Evolutionary conservation across 2,113 vertebrate genomes (phyloP).

Genomic region (Lepus americanus): DNA sequence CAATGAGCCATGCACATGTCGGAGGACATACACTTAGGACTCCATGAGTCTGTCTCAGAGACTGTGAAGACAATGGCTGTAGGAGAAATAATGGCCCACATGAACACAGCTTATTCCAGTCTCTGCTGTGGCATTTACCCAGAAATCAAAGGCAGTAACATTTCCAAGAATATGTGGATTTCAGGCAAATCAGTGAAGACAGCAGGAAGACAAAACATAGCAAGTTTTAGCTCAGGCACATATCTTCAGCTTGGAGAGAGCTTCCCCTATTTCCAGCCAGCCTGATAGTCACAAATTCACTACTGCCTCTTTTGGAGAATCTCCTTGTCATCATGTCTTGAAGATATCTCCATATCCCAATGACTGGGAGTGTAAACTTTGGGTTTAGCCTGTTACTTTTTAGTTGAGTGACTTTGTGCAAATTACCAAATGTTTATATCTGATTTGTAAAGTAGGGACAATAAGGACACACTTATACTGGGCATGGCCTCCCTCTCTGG

Average conservation of each 20-base stretch:
- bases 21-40: constrained; percentile 22
- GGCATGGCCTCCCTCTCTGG: background rate
- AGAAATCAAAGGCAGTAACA: constrained; percentile 68
- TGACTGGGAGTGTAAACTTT: background rate
- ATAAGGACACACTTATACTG: background rate
- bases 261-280: background rate
- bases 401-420: background rate
- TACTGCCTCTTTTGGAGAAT: background rate
- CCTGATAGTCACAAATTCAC: background rate
- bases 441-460: constrained; percentile 13
- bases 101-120: constrained; percentile 42
- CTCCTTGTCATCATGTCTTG: background rate
- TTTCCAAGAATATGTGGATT: constrained; percentile 67
- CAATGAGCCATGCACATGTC: background rate
- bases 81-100: background rate
- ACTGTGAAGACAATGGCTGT: background rate
- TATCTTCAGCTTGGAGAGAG: background rate
- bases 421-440: background rate
- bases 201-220: background rate
- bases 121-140: constrained; percentile 57
- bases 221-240: background rate
- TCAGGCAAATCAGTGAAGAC: constrained; percentile 5
- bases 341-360: background rate
- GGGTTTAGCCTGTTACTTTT: background rate
- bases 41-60: constrained; percentile 45